Evolutionary conservation across 2,888 invertebrate genomes (phyloP).

Genomic region (Sesia bembeciformis): DNA sequence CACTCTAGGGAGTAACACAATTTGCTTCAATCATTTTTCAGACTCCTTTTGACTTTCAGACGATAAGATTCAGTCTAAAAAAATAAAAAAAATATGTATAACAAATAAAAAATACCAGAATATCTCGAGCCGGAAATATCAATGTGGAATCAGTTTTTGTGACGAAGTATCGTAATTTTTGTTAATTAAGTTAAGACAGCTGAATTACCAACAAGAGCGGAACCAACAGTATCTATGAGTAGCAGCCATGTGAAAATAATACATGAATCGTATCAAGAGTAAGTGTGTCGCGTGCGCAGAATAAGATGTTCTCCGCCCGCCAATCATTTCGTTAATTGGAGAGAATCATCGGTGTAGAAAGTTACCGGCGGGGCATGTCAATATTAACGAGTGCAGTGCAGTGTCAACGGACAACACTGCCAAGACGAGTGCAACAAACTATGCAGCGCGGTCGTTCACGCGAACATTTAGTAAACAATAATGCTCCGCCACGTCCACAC

Average conservation of each 20-base stretch:
- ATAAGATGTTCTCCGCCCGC: constrained; percentile 46
- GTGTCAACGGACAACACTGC: constrained; percentile 58
- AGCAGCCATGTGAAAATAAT: constrained; percentile 12
- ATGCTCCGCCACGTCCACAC: constrained; percentile 27
- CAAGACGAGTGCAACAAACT: constrained; percentile 59
- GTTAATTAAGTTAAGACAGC: neutral
- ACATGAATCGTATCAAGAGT: constrained; percentile 45
- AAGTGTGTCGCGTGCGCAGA: constrained; percentile 61
- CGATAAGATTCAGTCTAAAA: too few species aligned
- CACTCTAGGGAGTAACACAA: too few species aligned
- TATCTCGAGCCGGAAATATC: too few species aligned
- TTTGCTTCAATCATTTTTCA: too few species aligned
- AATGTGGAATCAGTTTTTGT: too few species aligned
- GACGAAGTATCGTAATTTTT: neutral
- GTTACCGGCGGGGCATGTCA: constrained; percentile 24
- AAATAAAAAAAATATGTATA: too few species aligned
- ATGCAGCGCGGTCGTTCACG: constrained; percentile 41
- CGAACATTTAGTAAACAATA: constrained; percentile 36
- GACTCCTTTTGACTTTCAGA: too few species aligned
- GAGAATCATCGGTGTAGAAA: constrained; percentile 70
- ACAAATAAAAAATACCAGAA: too few species aligned
- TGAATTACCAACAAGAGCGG: constrained; percentile 12
- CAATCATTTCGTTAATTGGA: constrained; percentile 74
- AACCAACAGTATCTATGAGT: constrained; percentile 9
- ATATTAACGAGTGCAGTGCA: constrained; percentile 20